phyloP scores from a whole-genome alignment of 1,140 invertebrate genomes.

The Aphelinus certus region DNA sequence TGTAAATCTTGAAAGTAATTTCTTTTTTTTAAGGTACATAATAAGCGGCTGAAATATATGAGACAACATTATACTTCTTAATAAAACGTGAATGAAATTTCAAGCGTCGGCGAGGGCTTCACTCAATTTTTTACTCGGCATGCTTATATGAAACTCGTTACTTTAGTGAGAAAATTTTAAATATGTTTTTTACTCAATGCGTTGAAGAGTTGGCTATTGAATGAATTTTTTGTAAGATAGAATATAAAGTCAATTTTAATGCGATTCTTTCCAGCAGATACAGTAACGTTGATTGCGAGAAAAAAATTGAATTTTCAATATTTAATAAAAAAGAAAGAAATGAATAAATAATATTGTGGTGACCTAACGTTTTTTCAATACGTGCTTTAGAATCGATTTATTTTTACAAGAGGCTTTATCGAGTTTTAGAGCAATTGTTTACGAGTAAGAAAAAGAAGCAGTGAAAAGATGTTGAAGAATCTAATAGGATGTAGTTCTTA shows the following conservation, averaged over 20 bases:
- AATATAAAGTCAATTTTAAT: constrained; percentile 21
- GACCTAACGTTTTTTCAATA: constrained; percentile 11
- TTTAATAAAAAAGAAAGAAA: constrained; percentile 24
- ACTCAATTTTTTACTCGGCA: constrained; percentile 30
- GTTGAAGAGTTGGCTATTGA: constrained; percentile 23
- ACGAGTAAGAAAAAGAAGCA: background rate
- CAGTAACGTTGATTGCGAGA: constrained; percentile 1
- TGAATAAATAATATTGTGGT: background rate
- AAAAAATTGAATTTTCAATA: constrained; percentile 31
- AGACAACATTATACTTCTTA: constrained; percentile 20
- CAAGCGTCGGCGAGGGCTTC: constrained; percentile 24
- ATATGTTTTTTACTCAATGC: constrained; percentile 34
- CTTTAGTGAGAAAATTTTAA: constrained; percentile 31
- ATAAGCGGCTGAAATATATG: constrained; percentile 21
- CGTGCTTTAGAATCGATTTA: constrained; percentile 41
- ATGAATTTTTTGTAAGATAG: constrained; percentile 23
- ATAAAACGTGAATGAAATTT: constrained; percentile 19
- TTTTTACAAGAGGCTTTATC: constrained; percentile 43
- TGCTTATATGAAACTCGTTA: constrained; percentile 16
- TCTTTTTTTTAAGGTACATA: constrained; percentile 35
- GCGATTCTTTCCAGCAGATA: background rate
- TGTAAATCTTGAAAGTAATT: constrained; percentile 40
- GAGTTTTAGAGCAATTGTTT: constrained; percentile 19
- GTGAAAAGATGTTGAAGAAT: constrained; percentile 27
- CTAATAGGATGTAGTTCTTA: constrained; percentile 26